These are phyloP conservation scores for Harpagifer antarcticus DNA, from an alignment of 2,797 vertebrate genomes.

Conservation along the genomic window DNA sequence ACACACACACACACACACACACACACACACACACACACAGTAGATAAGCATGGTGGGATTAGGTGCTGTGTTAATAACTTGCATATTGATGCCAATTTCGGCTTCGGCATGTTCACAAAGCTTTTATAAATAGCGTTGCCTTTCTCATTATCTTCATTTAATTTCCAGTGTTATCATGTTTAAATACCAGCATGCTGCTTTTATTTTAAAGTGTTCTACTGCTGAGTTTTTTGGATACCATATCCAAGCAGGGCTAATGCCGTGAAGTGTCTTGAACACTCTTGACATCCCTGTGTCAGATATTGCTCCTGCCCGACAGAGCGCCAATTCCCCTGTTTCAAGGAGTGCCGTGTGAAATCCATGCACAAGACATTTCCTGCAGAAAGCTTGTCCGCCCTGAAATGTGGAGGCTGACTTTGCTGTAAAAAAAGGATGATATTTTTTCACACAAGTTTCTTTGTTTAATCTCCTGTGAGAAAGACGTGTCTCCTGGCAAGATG, in stretches of 20 bases:
- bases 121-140: slow-evolving; percentile 37
- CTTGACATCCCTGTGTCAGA: slow-evolving; percentile 75
- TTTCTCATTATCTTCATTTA: slow-evolving; percentile 14
- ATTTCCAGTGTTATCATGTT: slow-evolving; percentile 10
- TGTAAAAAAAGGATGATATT: slow-evolving; percentile 14
- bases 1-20: slow-evolving; percentile 8
- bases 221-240: slow-evolving; percentile 2
- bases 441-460: slow-evolving; percentile 28
- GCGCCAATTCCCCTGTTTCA: slow-evolving; percentile 77
- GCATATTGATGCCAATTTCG: slow-evolving; percentile 51
- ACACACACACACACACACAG: slow-evolving; percentile 28
- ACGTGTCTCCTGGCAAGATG: slow-evolving; percentile 34
- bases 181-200: slow-evolving; percentile 22
- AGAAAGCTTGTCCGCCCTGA: slow-evolving; percentile 75
- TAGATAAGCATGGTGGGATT: slow-evolving; percentile 68
- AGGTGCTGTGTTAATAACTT: slow-evolving; percentile 69
- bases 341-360: slow-evolving; percentile 81
- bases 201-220: slow-evolving; percentile 7
- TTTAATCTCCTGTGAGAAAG: slow-evolving; percentile 28
- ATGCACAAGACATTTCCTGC: slow-evolving; percentile 76
- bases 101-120: slow-evolving; percentile 47
- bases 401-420: slow-evolving; percentile 65
- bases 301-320: slow-evolving; percentile 73
- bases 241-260: slow-evolving; percentile 31
- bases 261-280: slow-evolving; percentile 47